A percentile compares a stretch with the other conserved stretches of the same genome.
phyloP scores from a whole-genome alignment of 2,888 invertebrate species.

The Apocheima hispidaria region DNA sequence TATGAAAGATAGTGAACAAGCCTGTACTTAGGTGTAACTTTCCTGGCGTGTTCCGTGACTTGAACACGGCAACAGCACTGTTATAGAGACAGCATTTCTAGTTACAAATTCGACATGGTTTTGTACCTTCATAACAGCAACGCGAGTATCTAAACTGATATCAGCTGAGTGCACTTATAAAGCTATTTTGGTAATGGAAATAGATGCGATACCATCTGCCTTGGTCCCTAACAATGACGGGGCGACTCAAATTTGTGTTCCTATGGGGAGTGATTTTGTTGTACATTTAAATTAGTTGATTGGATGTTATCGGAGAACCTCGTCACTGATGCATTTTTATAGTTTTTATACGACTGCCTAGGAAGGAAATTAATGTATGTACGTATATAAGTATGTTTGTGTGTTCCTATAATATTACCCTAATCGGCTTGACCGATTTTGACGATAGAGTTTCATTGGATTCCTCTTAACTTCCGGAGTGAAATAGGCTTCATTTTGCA shows the following conservation, averaged over 20 bases:
- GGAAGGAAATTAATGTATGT: no score
- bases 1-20: constrained; percentile 10
- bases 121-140: constrained; percentile 11
- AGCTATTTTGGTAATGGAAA: constrained; percentile 12
- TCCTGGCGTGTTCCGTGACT: constrained; percentile 20
- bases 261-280: constrained; percentile 22
- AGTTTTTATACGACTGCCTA: no score
- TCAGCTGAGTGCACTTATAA: constrained; percentile 8
- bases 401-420: no score
- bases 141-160: constrained; percentile 6
- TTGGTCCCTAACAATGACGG: neutral
- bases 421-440: no score
- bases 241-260: constrained; percentile 11
- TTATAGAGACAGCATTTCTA: constrained; percentile 17
- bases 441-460: no score
- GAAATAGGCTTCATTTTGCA: no score
- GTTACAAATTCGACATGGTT: constrained; percentile 20
- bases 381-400: no score
- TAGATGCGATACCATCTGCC: constrained; percentile 20
- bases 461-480: no score
- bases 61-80: constrained; percentile 17
- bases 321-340: neutral
- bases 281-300: constrained; percentile 8
- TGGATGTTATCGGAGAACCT: neutral
- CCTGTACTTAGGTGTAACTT: constrained; percentile 7